Evolutionary conservation across 1,140 invertebrate genomes (phyloP), one percentile per base, ranked within the genome.

Genomic region (Aphis craccivora): DNA sequence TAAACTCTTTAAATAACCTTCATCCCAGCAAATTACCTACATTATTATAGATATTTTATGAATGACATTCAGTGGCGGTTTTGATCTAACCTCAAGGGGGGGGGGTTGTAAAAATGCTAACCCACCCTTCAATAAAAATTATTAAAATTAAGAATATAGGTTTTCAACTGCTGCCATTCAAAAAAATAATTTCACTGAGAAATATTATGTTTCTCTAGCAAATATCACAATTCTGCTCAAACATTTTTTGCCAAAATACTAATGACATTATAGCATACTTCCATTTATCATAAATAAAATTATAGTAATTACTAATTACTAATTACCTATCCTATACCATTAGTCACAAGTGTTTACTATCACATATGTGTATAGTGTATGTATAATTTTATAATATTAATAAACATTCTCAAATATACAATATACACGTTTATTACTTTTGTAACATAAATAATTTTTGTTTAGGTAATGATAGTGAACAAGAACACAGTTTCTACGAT

Each of bases 401-500:
- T 9, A 84, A 40, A 40, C 40, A 83, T 18, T 37, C 37, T 1
- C 37, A 37, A 45, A 11, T 48, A 45, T 9, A 45, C 48, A 40
- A 87, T 18, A 51, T 2, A 51, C 5, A 53, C 7, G 8, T 76
- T 67, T n/a, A n/a, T 67, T 35, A 20, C 14, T n/a, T 76, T 76
- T 2, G 30, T n/a, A n/a, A 88, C n/a, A 35, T 20, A 40, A 11
- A 48, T 51, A 14, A 25, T 89, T 9, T 89, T 90, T 90, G 53
- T 86, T 83, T 93, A 93, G 91, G 81, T 6, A 37, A 40, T 25
- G 37, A 45, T 18, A n/a, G 30, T 43, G 91, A 93, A 30, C 48
- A 83, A 84, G 45, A 84, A 51, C 45, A 35, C 76, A 93, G 91
- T 55, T 23, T 83, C n/a, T 93, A 55, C 43, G 91, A 93, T n/a